Base-by-base conservation (phyloP, 2,888 invertebrate genomes). In the Eupelmus urozonus region DNA sequence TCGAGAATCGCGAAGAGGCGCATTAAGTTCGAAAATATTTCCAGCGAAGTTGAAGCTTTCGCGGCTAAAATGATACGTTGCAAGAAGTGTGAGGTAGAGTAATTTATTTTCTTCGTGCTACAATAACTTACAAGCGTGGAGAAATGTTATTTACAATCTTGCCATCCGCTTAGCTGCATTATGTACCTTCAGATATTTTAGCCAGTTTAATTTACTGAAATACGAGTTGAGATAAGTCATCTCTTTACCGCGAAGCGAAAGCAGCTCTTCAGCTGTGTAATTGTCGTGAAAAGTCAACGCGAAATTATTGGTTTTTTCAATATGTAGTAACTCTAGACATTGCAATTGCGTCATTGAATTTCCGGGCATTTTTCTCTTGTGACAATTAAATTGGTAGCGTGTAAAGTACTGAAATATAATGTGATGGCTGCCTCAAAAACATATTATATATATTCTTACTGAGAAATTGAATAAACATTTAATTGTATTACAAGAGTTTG, bases 171-270 rank as follows among this genome's bases (percentile, higher is more conserved):
- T 18, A 62, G 51, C 51, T 13, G 42, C 53, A 62, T 62, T 62
- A 20, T 53, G 7, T 27, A 40, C 51, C 53, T 5, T 18, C 53
- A 51, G 60, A 62, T n/a, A 62, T 62, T 72, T 29, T 53, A 62
- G 62, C 53, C 25, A 51, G 71, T 51, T 72, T 72, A 72, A 62
- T 72, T 72, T 72, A 62, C 40, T 72, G 62, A 72, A 62, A 62
- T 60, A 60, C 65, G 59, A 66, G 59, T 67, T 57, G 67, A 60
- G 66, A 69, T 60, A 63, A 69, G 70, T 65, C 70, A 70, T 74
- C 51, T 49, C 60, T 53, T 49, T 34, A 49, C 49, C 70, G 29
- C 49, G 51, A 59, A 66, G 49, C 55, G 65, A 55, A 65, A 57
- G 63, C 20, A 57, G 49, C n/a, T 55, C 45, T 16, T 55, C 20